Evolutionary conservation across 2,113 vertebrate genomes (phyloP).

Genomic region (Corvus cornix): DNA sequence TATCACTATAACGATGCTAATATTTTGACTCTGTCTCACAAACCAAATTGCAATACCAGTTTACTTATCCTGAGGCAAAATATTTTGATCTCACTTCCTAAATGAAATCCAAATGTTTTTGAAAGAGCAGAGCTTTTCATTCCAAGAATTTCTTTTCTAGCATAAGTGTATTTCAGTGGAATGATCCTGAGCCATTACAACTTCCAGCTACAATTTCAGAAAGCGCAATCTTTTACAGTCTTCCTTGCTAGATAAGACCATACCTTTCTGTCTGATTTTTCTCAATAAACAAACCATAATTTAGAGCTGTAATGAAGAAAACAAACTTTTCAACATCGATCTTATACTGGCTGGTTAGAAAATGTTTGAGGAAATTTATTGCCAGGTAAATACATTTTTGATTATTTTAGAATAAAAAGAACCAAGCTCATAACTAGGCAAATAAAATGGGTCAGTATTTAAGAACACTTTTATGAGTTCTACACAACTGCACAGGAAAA

Average conservation of each 20-base stretch:
- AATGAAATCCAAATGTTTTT: not conserved
- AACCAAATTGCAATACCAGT: not conserved
- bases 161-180: not conserved
- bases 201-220: not conserved
- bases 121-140: not conserved
- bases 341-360: not conserved
- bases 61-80: not conserved
- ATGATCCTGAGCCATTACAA: not conserved
- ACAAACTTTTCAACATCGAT: not conserved
- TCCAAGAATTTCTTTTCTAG: not conserved
- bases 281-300: not conserved
- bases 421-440: not conserved
- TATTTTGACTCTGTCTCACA: not conserved
- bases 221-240: not conserved
- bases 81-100: not conserved
- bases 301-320: not conserved
- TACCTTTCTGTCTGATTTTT: not conserved
- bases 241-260: not conserved
- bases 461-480: not conserved
- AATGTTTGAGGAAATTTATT: not conserved
- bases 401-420: slow-evolving; percentile 15
- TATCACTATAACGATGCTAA: not conserved
- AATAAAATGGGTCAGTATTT: slow-evolving; percentile 13
- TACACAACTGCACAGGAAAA: not conserved
- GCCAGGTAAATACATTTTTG: not conserved